These are phyloP conservation scores for Chloroceryle amazona DNA, from an alignment of 2,797 vertebrate species.

Conservation along the genomic window DNA sequence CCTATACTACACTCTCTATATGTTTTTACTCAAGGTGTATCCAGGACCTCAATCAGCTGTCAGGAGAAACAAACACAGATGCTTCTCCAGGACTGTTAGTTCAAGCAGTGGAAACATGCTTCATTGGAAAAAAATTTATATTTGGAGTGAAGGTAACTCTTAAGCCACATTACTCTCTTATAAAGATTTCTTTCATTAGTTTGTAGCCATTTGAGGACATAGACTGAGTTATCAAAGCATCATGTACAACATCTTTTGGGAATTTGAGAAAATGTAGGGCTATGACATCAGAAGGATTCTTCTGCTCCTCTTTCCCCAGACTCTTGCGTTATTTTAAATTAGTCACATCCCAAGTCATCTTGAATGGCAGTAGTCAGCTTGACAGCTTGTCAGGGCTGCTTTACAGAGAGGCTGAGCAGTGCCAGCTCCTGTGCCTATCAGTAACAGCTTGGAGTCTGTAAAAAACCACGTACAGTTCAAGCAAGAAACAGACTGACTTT, in stretches of 20 bases:
- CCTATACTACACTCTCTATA: background rate
- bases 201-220: background rate
- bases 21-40: conserved; percentile 74
- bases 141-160: conserved; percentile 93
- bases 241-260: background rate
- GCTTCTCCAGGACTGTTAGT: conserved; percentile 75
- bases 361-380: conserved; percentile 23
- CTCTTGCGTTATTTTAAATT: background rate
- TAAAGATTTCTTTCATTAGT: background rate
- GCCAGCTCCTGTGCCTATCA: conserved; percentile 15
- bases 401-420: conserved; percentile 16
- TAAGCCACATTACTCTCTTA: background rate
- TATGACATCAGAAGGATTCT: background rate
- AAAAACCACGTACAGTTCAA: background rate
- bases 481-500: background rate
- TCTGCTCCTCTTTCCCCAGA: background rate
- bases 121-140: conserved; percentile 90
- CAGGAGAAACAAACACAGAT: conserved; percentile 54
- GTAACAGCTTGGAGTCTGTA: conserved; percentile 34
- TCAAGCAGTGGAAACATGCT: conserved; percentile 90
- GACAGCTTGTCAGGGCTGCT: conserved; percentile 43
- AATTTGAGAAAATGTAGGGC: background rate
- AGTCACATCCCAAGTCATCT: background rate
- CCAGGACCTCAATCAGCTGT: conserved; percentile 72
- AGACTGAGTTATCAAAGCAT: background rate